These are phyloP conservation scores for Clupea harengus DNA, from an alignment of 2,113 vertebrate species.

Conservation along the genomic window DNA sequence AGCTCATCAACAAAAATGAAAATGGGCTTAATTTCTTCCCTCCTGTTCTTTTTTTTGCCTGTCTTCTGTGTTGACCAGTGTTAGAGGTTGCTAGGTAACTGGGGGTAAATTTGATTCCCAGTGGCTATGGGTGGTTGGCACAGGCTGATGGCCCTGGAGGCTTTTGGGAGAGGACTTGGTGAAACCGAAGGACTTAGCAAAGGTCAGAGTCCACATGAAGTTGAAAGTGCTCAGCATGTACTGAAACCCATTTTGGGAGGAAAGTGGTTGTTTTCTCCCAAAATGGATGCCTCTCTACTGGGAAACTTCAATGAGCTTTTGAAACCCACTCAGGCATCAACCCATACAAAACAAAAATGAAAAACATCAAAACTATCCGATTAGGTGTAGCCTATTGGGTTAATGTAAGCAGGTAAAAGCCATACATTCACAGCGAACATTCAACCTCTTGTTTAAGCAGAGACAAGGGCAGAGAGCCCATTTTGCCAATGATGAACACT, in stretches of 20 bases:
- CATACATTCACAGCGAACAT: not conserved
- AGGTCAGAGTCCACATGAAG: constrained; percentile 9
- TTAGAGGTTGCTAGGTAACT: constrained; percentile 58
- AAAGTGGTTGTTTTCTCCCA: not conserved
- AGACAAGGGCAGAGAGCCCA: not conserved
- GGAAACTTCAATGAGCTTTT: not conserved
- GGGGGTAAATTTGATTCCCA: constrained; percentile 37
- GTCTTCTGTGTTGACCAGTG: constrained; percentile 31
- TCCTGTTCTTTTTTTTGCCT: constrained; percentile 13
- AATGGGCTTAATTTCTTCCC: constrained; percentile 28
- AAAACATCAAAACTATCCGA: not conserved
- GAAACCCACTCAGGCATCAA: not conserved
- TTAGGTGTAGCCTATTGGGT: not conserved
- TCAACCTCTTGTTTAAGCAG: not conserved
- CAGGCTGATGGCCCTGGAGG: not conserved
- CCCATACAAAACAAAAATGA: not conserved
- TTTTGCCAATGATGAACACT: constrained; percentile 5
- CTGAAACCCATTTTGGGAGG: not conserved
- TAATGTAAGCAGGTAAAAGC: not conserved
- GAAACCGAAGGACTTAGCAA: constrained; percentile 23
- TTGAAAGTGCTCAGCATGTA: constrained; percentile 22
- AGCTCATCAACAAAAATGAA: constrained; percentile 49
- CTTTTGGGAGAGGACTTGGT: constrained; percentile 9
- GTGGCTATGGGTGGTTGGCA: constrained; percentile 37
- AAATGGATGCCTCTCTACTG: not conserved